A percentile compares a stretch with the other conserved stretches of the same genome.
Evolutionary conservation across 2,888 invertebrate species (phyloP).

Genomic region (Sclerodermus sp.): DNA sequence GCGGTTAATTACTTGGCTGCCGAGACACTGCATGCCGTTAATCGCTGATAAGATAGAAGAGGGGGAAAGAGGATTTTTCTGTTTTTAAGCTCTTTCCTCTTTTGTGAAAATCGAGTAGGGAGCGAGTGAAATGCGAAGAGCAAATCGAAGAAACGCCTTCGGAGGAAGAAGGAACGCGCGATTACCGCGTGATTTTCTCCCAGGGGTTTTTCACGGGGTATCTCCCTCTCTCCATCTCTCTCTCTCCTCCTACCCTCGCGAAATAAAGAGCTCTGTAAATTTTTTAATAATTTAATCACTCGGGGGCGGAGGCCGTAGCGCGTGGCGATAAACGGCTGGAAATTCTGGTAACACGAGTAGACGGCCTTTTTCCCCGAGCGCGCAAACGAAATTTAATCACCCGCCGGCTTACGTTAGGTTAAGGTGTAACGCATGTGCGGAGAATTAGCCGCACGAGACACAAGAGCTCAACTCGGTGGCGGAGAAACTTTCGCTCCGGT

Average conservation of each 20-base stretch:
- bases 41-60: not conserved
- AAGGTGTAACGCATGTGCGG: conserved; percentile 28
- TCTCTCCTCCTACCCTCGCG: no score
- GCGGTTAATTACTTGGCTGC: conserved; percentile 3
- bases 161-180: no score
- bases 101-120: no score
- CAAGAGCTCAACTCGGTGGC: conserved; percentile 14
- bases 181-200: no score
- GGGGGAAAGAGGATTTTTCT: no score
- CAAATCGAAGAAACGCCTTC: no score
- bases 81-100: no score
- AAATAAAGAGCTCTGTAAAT: no score
- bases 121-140: no score
- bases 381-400: conserved; percentile 31
- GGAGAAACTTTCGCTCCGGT: conserved; percentile 35
- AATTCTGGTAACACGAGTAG: not conserved
- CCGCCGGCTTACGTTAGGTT: conserved; percentile 3
- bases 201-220: no score
- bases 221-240: no score
- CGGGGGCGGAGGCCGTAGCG: not conserved
- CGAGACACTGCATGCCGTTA: conserved; percentile 9
- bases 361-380: conserved; percentile 11
- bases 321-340: not conserved
- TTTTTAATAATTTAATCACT: no score
- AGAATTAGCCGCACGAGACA: conserved; percentile 37